Conservation (phyloP, 2,797 vertebrate genomes). For the Sebastes oblongus region DNA sequence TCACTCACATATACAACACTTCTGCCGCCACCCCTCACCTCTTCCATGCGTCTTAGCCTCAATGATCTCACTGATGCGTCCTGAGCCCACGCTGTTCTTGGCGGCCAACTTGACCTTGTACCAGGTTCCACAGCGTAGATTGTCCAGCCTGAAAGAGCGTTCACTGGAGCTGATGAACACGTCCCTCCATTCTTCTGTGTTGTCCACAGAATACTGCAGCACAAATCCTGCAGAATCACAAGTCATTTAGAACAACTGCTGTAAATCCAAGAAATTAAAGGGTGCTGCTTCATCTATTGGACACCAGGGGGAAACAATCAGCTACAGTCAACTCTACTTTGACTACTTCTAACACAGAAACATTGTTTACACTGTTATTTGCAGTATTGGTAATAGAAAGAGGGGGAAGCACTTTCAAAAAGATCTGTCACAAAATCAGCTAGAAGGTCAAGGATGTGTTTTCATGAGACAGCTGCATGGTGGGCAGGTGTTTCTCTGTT, state of each 20-base stretch:
- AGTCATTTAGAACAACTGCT: background rate
- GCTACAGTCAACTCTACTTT: background rate
- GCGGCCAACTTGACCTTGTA: slow-evolving; percentile 99
- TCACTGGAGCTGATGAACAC: slow-evolving; percentile 97
- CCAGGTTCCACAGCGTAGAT: slow-evolving; percentile 98
- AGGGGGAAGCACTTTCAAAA: background rate
- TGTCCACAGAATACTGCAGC: slow-evolving; percentile 98
- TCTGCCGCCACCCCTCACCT: slow-evolving; percentile 77
- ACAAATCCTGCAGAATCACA: slow-evolving; percentile 88
- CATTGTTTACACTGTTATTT: slow-evolving; percentile 30
- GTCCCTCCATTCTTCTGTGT: slow-evolving; percentile 98
- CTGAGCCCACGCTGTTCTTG: slow-evolving; percentile 98
- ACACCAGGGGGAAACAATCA: slow-evolving; percentile 72
- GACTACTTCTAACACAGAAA: slow-evolving; percentile 18
- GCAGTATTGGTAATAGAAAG: slow-evolving; percentile 7
- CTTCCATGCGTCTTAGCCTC: slow-evolving; percentile 98
- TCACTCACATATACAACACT: background rate
- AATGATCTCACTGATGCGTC: slow-evolving; percentile 98
- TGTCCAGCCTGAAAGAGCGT: slow-evolving; percentile 97
- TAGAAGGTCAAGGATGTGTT: background rate
- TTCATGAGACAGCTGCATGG: background rate
- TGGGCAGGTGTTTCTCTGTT: background rate
- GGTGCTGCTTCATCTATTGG: slow-evolving; percentile 20
- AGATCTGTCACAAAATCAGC: background rate
- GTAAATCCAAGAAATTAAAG: background rate